Base-by-base conservation (phyloP, 2,888 invertebrate species). In the Neoitamus cyanurus region DNA sequence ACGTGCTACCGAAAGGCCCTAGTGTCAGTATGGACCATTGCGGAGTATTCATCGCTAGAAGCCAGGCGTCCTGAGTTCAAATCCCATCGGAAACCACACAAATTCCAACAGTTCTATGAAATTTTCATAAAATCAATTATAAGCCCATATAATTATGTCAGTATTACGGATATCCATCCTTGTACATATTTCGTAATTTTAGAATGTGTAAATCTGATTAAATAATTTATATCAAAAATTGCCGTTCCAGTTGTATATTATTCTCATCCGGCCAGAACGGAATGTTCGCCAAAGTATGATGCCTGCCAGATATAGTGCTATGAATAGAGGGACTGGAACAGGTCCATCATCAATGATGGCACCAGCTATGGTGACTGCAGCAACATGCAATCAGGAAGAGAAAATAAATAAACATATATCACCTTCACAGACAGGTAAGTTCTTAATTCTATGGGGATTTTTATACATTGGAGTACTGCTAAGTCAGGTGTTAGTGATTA, bases 281-380 rank as follows among this genome's bases (percentile, higher is more conserved):
- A 98, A 98, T 91, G 95, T 98, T 11, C 94, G 98, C 0, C 97
- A 97, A 89, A 96, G 95, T 90, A 96, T 96, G 93, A 96, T 96
- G 95, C 95, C 95, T 20, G 94, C 94, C 87, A 91, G 94, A 46
- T 93, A 93, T 88, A 93, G 93, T 87, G 93, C 93, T 72, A 93
- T 93, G 89, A 94, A 94, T 88, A 94, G 94, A 88, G 93, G 93
- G 72, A 93, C 93, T 0, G 93, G 93, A 28, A 93, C 93, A 0
- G 93, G 93, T 1, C 93, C 93, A 30, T 93, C 94, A 2, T 94
- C 93, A 85, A 94, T 94, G 94, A 94, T 94, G 93, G 94, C 94
- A 0, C 93, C 94, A 5, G 93, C 94, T 3, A 93, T 94, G 86
- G 92, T 94, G 15, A 94, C 94, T 28, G 94, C 94, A 1, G 94